Percentiles rank a stretch among this genome's conserved stretches.
phyloP scores from a whole-genome alignment of 2,888 invertebrate genomes.

The Drosophila infuscata region DNA sequence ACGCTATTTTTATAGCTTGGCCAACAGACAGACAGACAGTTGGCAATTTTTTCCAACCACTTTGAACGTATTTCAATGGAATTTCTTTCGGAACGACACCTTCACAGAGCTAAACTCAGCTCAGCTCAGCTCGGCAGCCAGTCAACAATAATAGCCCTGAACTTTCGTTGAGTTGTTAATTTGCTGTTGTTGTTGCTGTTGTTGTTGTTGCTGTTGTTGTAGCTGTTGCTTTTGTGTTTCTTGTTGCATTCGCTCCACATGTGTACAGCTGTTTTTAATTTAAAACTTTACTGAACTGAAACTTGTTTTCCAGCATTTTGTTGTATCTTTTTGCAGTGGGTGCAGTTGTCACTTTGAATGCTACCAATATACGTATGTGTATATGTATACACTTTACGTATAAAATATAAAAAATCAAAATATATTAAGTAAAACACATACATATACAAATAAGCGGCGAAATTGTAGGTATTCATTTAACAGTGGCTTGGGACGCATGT shows the following conservation, averaged over 20 bases:
- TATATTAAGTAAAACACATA: constrained; percentile 17
- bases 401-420: constrained; percentile 1
- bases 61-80: constrained; percentile 48
- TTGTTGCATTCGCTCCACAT: constrained; percentile 53
- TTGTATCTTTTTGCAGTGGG: constrained; percentile 56
- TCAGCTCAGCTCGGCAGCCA: constrained; percentile 24
- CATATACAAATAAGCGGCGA: constrained; percentile 36
- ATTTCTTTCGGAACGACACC: constrained; percentile 60
- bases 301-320: constrained; percentile 65
- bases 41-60: constrained; percentile 36
- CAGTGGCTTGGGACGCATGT: constrained; percentile 37
- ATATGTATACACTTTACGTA: constrained; percentile 25
- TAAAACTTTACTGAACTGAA: constrained; percentile 62
- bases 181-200: constrained; percentile 30
- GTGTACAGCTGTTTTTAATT: constrained; percentile 65
- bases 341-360: constrained; percentile 51
- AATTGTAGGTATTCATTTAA: constrained; percentile 30
- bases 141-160: constrained; percentile 61
- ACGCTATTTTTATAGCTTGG: constrained; percentile 42
- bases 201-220: constrained; percentile 23
- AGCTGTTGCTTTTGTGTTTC: constrained; percentile 17
- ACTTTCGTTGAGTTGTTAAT: constrained; percentile 61
- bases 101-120: constrained; percentile 24
- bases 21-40: constrained; percentile 29
- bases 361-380: neutral